Conservation (phyloP, 2,113 vertebrate genomes). For the Bos javanicus region DNA sequence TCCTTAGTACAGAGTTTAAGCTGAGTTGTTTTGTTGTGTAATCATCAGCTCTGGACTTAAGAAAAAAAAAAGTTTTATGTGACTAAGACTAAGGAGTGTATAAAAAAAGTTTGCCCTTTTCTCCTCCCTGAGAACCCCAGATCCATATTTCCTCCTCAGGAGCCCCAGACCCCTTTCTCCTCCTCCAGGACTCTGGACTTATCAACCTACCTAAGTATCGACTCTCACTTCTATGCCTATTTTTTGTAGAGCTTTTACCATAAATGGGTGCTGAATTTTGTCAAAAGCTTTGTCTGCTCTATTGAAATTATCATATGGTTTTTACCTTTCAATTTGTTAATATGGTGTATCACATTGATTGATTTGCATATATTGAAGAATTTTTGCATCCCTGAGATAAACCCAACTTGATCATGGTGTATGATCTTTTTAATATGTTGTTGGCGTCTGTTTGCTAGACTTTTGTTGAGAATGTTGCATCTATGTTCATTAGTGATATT, state of each 20-base stretch:
- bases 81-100: background rate
- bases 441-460: no score
- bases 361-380: background rate
- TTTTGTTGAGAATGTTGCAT: no score
- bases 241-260: background rate
- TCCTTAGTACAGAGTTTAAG: background rate
- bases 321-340: background rate
- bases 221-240: background rate
- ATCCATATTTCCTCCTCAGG: background rate
- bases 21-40: background rate
- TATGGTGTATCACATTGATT: background rate
- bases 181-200: background rate
- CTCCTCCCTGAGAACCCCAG: background rate
- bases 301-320: background rate
- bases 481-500: no score
- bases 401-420: no score
- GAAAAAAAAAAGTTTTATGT: background rate
- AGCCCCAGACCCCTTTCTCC: background rate
- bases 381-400: background rate
- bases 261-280: background rate
- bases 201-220: background rate
- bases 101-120: background rate
- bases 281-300: background rate
- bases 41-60: background rate
- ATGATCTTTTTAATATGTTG: no score